Evolutionary conservation across 2,888 invertebrate species (phyloP).

Genomic region (Apantesis nais): DNA sequence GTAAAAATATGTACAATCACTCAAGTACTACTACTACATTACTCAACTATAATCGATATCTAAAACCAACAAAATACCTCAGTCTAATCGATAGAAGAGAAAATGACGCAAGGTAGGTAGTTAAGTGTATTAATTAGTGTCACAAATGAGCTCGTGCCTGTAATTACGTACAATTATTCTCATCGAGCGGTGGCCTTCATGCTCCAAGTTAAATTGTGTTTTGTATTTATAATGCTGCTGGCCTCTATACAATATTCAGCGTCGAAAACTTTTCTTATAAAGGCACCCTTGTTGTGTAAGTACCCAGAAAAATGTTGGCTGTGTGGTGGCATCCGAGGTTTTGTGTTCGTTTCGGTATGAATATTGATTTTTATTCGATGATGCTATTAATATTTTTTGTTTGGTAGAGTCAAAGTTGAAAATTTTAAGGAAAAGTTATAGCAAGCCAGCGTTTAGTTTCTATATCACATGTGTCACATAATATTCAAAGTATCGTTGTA

Average conservation of each 20-base stretch:
- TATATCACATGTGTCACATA: neutral
- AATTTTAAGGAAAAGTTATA: neutral
- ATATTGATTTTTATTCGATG: constrained; percentile 10
- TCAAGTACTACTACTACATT: no score
- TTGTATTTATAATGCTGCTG: constrained; percentile 50
- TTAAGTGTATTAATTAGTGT: constrained; percentile 57
- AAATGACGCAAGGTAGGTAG: constrained; percentile 23
- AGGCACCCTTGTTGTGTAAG: constrained; percentile 21
- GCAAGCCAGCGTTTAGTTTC: neutral
- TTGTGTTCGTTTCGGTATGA: constrained; percentile 17
- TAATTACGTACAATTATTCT: constrained; percentile 55
- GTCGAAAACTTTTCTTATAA: constrained; percentile 45
- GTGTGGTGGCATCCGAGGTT: constrained; percentile 8
- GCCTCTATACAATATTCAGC: constrained; percentile 47
- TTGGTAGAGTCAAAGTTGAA: neutral
- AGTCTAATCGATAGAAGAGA: constrained; percentile 16
- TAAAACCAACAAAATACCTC: constrained; percentile 9
- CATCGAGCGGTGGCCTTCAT: constrained; percentile 43
- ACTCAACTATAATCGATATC: neutral
- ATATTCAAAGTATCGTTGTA: no score
- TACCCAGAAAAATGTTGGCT: constrained; percentile 21
- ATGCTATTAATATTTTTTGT: neutral
- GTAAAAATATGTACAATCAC: neutral
- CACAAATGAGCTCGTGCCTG: constrained; percentile 47
- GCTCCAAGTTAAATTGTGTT: constrained; percentile 59